phyloP scores from a whole-genome alignment of 2,888 invertebrate species.

The Acheta domesticus region DNA sequence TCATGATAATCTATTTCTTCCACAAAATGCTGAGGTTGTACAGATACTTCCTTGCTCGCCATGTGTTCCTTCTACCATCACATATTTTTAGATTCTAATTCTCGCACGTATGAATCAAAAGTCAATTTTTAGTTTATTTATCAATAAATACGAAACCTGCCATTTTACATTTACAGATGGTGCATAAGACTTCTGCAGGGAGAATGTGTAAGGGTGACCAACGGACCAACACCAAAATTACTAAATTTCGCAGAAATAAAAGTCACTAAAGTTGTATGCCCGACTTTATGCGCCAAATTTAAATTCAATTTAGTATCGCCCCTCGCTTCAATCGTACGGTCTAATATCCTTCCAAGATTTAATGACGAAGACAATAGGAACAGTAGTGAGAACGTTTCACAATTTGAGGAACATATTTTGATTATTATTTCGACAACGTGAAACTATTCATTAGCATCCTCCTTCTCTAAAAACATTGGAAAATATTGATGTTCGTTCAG shows the following conservation, averaged over 20 bases:
- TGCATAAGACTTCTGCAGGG: background rate
- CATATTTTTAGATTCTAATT: slow-evolving; percentile 39
- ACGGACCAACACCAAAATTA: background rate
- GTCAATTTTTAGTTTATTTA: slow-evolving; percentile 18
- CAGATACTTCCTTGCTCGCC: slow-evolving; percentile 43
- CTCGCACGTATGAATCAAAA: background rate
- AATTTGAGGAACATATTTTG: too few species aligned
- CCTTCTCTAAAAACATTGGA: too few species aligned
- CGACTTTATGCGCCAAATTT: too few species aligned
- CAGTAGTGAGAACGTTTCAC: too few species aligned
- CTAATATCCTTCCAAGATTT: too few species aligned
- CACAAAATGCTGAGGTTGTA: slow-evolving; percentile 57
- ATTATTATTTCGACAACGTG: too few species aligned
- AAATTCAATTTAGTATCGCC: too few species aligned
- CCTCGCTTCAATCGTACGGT: too few species aligned
- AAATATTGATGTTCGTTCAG: too few species aligned
- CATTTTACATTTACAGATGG: slow-evolving; percentile 22
- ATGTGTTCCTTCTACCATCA: slow-evolving; percentile 42
- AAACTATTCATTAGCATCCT: too few species aligned
- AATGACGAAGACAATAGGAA: too few species aligned
- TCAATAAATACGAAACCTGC: slow-evolving; percentile 21
- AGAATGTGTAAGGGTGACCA: background rate
- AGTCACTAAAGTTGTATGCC: background rate
- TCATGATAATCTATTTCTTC: slow-evolving; percentile 76
- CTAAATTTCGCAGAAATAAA: background rate